phyloP scores from a whole-genome alignment of 1,140 invertebrate species.

The Amphibalanus amphitrite region DNA sequence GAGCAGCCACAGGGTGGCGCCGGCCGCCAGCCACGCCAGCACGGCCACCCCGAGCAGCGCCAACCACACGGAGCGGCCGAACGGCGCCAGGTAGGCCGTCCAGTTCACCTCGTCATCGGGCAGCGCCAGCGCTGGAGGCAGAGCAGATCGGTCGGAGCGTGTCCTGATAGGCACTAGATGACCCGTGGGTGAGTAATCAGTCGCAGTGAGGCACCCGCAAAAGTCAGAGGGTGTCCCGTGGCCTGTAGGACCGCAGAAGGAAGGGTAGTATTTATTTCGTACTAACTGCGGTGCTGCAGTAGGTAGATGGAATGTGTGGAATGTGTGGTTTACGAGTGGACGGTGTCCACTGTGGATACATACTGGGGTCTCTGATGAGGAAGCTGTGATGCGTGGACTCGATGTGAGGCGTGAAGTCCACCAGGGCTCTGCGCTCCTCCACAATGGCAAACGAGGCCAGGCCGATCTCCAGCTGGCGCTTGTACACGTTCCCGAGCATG shows the following conservation, averaged over 20 bases:
- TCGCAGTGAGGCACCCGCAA: no score
- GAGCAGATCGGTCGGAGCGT: no score
- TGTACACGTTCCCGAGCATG: neutral
- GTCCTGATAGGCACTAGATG: no score
- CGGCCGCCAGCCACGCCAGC: neutral
- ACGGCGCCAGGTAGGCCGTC: neutral
- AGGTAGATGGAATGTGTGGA: no score
- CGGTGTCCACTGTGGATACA: neutral
- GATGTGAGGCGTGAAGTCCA: neutral
- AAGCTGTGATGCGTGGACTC: neutral
- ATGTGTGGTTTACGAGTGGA: no score
- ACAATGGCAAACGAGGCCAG: neutral
- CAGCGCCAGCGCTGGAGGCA: neutral
- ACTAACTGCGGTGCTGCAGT: no score
- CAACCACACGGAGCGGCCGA: neutral
- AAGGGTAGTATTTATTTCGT: no score
- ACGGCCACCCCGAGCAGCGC: neutral
- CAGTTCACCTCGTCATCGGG: neutral
- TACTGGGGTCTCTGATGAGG: neutral
- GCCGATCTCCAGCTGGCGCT: neutral
- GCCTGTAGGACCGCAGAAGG: no score
- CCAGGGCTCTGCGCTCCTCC: neutral
- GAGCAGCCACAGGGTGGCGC: neutral
- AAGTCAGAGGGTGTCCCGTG: no score
- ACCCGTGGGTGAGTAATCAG: no score